A percentile compares a stretch with the other conserved stretches of the same genome.
Evolutionary conservation across 2,797 vertebrate species (phyloP).

Genomic region (Sebastes cheni): DNA sequence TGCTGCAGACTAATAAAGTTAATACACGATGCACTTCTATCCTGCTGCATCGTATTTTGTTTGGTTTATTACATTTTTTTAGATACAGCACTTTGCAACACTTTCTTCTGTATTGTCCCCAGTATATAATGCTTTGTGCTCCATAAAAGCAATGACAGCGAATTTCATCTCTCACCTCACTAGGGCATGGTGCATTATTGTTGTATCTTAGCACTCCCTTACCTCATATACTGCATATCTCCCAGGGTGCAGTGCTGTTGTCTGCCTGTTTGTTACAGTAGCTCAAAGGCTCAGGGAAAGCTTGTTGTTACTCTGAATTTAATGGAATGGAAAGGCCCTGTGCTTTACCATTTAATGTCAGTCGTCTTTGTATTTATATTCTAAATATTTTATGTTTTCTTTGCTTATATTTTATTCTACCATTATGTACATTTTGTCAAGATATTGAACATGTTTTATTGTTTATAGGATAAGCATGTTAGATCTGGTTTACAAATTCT

Average conservation of each 20-base stretch:
- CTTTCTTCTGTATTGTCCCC: constrained; percentile 25
- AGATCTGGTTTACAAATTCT: too few species aligned
- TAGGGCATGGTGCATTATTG: constrained; percentile 23
- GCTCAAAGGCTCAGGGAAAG: constrained; percentile 10
- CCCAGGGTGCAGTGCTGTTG: constrained; percentile 12
- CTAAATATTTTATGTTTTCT: neutral
- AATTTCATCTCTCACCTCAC: constrained; percentile 47
- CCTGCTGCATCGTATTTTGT: constrained; percentile 32
- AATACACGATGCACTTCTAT: constrained; percentile 47
- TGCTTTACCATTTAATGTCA: neutral
- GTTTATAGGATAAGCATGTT: neutral
- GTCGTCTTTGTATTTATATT: neutral
- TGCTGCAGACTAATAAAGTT: constrained; percentile 53
- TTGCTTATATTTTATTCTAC: neutral
- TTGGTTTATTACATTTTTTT: constrained; percentile 43
- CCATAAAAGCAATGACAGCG: constrained; percentile 53
- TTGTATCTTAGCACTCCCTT: constrained; percentile 35
- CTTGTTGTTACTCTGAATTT: constrained; percentile 11
- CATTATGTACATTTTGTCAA: neutral
- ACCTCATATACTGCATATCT: constrained; percentile 25
- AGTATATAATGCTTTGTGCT: constrained; percentile 51
- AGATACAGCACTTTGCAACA: constrained; percentile 17
- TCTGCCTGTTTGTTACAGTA: constrained; percentile 18
- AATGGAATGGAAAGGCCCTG: neutral
- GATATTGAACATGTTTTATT: neutral